phyloP scores from a whole-genome alignment of 2,888 invertebrate genomes.

The Cepaea hortensis region DNA sequence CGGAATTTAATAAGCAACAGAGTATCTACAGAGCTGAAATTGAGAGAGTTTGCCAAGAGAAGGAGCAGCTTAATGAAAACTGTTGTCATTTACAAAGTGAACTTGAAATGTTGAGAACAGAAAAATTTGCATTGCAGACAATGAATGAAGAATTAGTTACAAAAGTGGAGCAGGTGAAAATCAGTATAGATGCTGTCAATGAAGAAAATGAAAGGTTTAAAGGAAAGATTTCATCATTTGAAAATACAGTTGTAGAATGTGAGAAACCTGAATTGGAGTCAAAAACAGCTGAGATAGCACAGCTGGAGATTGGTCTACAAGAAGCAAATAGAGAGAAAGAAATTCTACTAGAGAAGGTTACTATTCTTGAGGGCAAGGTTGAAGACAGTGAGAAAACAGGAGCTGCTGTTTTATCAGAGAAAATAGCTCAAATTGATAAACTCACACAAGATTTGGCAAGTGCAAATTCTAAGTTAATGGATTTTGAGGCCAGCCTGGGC shows the following conservation, averaged over 20 bases:
- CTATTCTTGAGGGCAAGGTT: constrained; percentile 10
- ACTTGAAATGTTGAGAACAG: constrained; percentile 14
- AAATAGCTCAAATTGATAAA: constrained; percentile 8
- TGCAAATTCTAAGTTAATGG: constrained; percentile 25
- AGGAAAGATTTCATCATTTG: neutral
- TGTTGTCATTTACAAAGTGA: neutral
- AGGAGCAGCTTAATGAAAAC: neutral
- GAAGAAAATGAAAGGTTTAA: neutral
- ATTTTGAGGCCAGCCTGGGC: constrained; percentile 38
- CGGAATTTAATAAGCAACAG: constrained; percentile 24
- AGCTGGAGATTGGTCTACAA: constrained; percentile 13
- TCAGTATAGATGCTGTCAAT: constrained; percentile 1
- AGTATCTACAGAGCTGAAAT: constrained; percentile 20
- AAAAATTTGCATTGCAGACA: neutral
- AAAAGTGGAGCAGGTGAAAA: constrained; percentile 36
- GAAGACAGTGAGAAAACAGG: constrained; percentile 9
- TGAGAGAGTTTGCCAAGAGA: constrained; percentile 24
- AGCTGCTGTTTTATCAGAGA: neutral
- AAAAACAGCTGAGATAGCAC: neutral
- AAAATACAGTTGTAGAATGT: neutral
- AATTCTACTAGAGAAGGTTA: constrained; percentile 14
- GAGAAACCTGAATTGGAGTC: neutral
- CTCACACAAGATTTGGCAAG: constrained; percentile 10
- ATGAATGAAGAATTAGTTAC: constrained; percentile 35
- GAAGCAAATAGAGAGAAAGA: constrained; percentile 13